phyloP scores from a whole-genome alignment of 2,888 invertebrate genomes.

The Sympetrum striolatum region DNA sequence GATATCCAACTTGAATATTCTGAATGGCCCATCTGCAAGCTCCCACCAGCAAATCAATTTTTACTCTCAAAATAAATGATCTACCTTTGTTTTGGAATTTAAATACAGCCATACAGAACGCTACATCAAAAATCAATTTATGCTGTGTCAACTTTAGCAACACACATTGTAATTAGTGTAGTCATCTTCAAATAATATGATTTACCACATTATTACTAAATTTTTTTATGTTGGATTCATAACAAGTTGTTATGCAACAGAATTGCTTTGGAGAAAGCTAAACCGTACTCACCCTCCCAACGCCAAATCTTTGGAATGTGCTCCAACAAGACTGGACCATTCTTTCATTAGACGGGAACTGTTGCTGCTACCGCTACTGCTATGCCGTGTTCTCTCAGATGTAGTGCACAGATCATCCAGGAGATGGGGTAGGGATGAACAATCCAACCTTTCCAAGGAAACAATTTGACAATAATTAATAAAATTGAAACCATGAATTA shows the following conservation, averaged over 20 bases:
- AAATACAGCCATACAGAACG: no score
- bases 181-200: no score
- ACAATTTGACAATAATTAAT: neutral
- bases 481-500: neutral
- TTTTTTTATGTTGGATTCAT: neutral
- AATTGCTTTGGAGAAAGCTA: no score
- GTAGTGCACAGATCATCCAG: constrained; percentile 35
- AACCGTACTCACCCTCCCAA: constrained; percentile 27
- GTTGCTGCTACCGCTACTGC: constrained; percentile 28
- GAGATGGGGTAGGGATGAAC: constrained; percentile 13
- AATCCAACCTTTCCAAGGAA: neutral
- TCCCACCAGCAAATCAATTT: no score
- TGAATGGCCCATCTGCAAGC: no score
- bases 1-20: no score
- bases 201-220: no score
- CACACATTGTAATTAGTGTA: no score
- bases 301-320: constrained; percentile 3
- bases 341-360: constrained; percentile 25
- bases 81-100: no score
- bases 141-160: no score
- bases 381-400: neutral
- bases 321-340: constrained; percentile 4
- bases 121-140: no score
- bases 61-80: no score
- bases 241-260: neutral